A percentile compares a stretch with the other conserved stretches of the same genome.
Conservation (phyloP, 2,797 vertebrate genomes). For the Triplophysa yarkandensis region DNA sequence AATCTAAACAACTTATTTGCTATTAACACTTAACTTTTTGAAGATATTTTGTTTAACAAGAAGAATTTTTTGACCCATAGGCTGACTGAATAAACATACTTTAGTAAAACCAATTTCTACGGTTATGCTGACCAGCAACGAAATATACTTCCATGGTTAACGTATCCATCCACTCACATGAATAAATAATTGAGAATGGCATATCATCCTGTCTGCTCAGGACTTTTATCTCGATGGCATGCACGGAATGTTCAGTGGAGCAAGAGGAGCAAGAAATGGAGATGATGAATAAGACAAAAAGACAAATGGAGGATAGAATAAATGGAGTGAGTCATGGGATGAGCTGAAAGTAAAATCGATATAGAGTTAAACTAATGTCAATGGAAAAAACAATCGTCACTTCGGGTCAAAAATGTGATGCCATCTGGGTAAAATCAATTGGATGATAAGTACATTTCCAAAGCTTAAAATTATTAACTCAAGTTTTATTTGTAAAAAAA, state of each 20-base stretch:
- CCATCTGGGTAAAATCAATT: too few species aligned
- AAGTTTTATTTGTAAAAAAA: too few species aligned
- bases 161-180: constrained; percentile 12
- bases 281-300: constrained; percentile 19
- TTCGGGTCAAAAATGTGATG: too few species aligned
- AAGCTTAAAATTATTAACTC: too few species aligned
- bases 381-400: not conserved
- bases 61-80: not conserved
- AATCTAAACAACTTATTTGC: not conserved
- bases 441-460: too few species aligned
- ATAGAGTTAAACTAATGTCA: not conserved
- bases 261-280: constrained; percentile 12
- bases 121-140: not conserved
- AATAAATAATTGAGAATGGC: constrained; percentile 40
- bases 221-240: constrained; percentile 41
- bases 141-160: constrained; percentile 32
- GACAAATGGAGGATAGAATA: constrained; percentile 9
- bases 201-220: constrained; percentile 27
- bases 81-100: too few species aligned
- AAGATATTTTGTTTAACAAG: not conserved
- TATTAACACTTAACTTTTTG: not conserved
- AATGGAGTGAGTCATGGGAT: not conserved
- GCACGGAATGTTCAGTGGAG: constrained; percentile 17
- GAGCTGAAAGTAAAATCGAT: not conserved
- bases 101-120: too few species aligned